These are phyloP conservation scores for Electrona antarctica DNA, from an alignment of 2,113 vertebrate species.

Conservation along the genomic window DNA sequence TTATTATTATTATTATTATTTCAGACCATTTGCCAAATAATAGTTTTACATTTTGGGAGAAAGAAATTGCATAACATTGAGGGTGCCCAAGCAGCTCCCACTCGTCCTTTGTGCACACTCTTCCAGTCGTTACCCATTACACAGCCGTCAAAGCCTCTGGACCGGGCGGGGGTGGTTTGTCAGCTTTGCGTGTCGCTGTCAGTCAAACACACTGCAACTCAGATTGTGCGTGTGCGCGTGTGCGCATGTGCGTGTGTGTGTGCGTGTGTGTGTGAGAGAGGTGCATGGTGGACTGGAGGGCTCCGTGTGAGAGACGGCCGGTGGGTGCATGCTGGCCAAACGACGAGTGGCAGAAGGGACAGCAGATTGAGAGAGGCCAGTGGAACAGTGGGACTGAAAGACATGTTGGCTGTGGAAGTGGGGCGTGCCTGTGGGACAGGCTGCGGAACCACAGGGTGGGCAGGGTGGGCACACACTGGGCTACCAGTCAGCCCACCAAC, in stretches of 20 bases:
- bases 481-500: constrained; percentile 34
- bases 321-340: constrained; percentile 52
- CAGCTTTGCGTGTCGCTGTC: constrained; percentile 28
- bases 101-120: no score
- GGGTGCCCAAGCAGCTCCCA: no score
- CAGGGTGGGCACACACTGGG: constrained; percentile 12
- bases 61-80: no score
- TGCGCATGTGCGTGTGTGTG: no score
- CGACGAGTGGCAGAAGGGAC: constrained; percentile 66
- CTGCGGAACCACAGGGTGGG: constrained; percentile 31
- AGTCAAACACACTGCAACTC: constrained; percentile 14
- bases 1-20: no score
- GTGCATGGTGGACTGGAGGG: constrained; percentile 23
- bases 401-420: constrained; percentile 63
- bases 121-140: constrained; percentile 42
- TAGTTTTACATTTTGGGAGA: no score
- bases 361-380: constrained; percentile 74
- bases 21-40: no score
- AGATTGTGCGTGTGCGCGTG: no score
- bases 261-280: constrained; percentile 17
- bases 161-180: neutral
- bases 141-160: constrained; percentile 44
- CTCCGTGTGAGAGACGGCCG: constrained; percentile 36
- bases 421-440: constrained; percentile 29
- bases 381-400: constrained; percentile 64